phyloP scores from a whole-genome alignment of 1,140 invertebrate genomes.

The Gonioctena quinquepunctata region DNA sequence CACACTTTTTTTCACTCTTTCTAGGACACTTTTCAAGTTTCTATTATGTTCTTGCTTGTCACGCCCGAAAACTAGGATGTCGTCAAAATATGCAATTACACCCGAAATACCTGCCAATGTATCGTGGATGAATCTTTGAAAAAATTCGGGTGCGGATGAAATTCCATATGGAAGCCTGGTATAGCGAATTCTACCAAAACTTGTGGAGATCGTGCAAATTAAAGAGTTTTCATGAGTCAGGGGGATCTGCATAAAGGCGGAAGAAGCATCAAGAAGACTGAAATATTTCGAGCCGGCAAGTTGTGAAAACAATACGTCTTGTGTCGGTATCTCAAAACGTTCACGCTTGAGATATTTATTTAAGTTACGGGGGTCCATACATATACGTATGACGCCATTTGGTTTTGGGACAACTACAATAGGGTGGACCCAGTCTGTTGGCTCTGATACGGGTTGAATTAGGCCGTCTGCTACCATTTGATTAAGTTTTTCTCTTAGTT shows the following conservation, averaged over 20 bases:
- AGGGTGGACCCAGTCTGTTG: no score
- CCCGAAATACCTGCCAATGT: background rate
- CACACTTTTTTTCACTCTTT: background rate
- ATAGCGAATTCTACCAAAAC: constrained; percentile 7
- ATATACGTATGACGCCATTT: constrained; percentile 8
- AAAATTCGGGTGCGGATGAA: background rate
- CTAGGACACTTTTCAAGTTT: background rate
- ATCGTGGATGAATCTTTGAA: constrained; percentile 6
- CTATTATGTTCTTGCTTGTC: constrained; percentile 15
- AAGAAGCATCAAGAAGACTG: constrained; percentile 16
- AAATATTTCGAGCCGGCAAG: constrained; percentile 19
- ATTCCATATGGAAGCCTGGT: constrained; percentile 6
- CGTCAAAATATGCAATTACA: background rate
- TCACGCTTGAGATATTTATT: constrained; percentile 18
- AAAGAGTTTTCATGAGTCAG: constrained; percentile 5
- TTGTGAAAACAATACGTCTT: constrained; percentile 18
- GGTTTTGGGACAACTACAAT: background rate
- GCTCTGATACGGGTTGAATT: background rate
- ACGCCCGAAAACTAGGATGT: constrained; percentile 6
- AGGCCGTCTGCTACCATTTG: background rate
- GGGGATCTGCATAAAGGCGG: constrained; percentile 6
- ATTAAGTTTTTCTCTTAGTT: background rate
- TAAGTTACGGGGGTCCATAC: constrained; percentile 4
- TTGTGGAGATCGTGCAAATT: constrained; percentile 11
- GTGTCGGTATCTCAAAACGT: constrained; percentile 9